phyloP scores from a whole-genome alignment of 1,140 invertebrate species.

The Formica selysi region DNA sequence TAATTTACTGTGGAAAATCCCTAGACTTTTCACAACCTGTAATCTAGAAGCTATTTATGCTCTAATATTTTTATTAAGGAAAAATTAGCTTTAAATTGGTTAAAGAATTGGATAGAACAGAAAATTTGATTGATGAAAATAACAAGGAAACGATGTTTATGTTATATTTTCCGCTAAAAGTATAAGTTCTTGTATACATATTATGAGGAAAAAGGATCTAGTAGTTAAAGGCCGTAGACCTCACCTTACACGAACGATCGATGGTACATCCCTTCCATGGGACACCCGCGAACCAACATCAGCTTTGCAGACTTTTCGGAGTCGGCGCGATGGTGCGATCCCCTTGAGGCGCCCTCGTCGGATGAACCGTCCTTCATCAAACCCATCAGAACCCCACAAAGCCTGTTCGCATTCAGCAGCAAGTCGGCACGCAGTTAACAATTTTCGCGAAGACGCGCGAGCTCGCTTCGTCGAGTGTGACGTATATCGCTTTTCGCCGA shows the following conservation, averaged over 20 bases:
- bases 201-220: not conserved
- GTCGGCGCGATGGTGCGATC: slow-evolving; percentile 78
- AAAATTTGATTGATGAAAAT: not conserved
- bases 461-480: not conserved
- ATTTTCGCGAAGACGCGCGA: slow-evolving; percentile 15
- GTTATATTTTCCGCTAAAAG: slow-evolving; percentile 40
- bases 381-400: slow-evolving; percentile 73
- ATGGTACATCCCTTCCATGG: slow-evolving; percentile 71
- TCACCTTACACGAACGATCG: slow-evolving; percentile 70
- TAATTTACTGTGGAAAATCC: slow-evolving; percentile 15
- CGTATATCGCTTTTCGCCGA: not conserved
- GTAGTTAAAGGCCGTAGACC: slow-evolving; percentile 69
- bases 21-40: not conserved
- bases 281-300: slow-evolving; percentile 35
- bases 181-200: slow-evolving; percentile 26
- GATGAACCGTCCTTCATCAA: slow-evolving; percentile 63
- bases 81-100: slow-evolving; percentile 13
- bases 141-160: slow-evolving; percentile 10
- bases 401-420: slow-evolving; percentile 53
- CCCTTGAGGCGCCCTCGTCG: slow-evolving; percentile 78
- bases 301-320: slow-evolving; percentile 75
- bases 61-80: not conserved
- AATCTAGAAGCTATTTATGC: not conserved
- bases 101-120: slow-evolving; percentile 9
- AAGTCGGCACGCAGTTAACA: not conserved